A percentile compares a stretch with the other conserved stretches of the same genome.
Evolutionary conservation across 1,140 invertebrate genomes (phyloP).

Genomic region (Drosophila prosaltans): DNA sequence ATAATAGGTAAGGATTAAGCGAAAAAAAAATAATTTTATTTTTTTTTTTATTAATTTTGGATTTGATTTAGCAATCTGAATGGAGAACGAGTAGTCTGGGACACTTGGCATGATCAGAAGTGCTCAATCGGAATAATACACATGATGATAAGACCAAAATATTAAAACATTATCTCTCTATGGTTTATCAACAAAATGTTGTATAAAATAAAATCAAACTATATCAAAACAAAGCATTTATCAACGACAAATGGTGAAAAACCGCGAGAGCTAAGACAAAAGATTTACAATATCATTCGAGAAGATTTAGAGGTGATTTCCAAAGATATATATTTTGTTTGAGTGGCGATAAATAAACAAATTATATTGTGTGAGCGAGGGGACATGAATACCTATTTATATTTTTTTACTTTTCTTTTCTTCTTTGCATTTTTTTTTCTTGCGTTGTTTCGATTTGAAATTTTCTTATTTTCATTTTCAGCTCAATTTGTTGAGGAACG

Average conservation of each 20-base stretch:
- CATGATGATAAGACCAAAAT: constrained; percentile 7
- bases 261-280: constrained; percentile 71
- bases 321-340: constrained; percentile 82
- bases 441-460: background rate
- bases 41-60: background rate
- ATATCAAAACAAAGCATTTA: constrained; percentile 82
- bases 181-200: constrained; percentile 34
- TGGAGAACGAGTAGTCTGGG: background rate
- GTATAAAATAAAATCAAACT: constrained; percentile 70
- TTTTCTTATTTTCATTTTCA: constrained; percentile 49
- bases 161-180: constrained; percentile 28
- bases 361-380: constrained; percentile 44
- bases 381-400: constrained; percentile 43
- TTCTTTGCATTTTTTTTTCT: background rate
- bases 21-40: background rate
- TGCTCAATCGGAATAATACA: background rate
- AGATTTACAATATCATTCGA: constrained; percentile 82
- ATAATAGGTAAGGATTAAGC: background rate
- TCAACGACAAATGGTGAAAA: constrained; percentile 53
- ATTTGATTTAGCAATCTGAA: constrained; percentile 8
- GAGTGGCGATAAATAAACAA: constrained; percentile 80
- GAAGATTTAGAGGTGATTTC: constrained; percentile 82
- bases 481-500: constrained; percentile 52
- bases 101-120: background rate
- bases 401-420: constrained; percentile 36